Percentiles rank a stretch among this genome's conserved stretches.
Evolutionary conservation across 2,888 invertebrate species (phyloP).

Genomic region (Nomada goodeniana): DNA sequence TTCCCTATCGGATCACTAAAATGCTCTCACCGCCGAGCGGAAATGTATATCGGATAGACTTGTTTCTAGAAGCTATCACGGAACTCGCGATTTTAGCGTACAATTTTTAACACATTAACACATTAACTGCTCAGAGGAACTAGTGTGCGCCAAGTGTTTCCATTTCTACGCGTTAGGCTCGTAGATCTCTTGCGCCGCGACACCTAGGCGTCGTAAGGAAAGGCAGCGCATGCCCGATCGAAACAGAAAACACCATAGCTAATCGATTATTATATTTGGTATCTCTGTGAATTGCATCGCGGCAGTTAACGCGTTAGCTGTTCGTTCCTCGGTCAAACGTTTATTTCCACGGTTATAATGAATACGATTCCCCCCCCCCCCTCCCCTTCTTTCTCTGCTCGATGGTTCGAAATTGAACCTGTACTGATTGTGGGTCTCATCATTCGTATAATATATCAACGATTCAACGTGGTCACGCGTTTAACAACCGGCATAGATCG

Average conservation of each 20-base stretch:
- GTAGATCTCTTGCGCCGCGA: not conserved
- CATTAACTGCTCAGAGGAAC: slow-evolving; percentile 38
- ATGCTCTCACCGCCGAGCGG: slow-evolving; percentile 9
- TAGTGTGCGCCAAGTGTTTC: slow-evolving; percentile 6
- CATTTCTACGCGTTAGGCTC: not conserved
- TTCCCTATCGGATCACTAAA: slow-evolving; percentile 2
- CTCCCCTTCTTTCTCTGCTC: not conserved
- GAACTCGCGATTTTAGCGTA: not conserved
- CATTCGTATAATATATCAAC: slow-evolving; percentile 4
- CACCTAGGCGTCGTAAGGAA: not conserved
- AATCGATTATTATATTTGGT: not conserved
- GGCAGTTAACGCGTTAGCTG: slow-evolving; percentile 41
- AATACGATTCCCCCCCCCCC: not conserved
- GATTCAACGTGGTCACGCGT: slow-evolving; percentile 16
- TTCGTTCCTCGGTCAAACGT: slow-evolving; percentile 25
- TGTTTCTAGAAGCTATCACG: slow-evolving; percentile 21
- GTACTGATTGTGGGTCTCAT: slow-evolving; percentile 21
- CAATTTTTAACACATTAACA: not conserved
- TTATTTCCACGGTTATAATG: slow-evolving; percentile 9
- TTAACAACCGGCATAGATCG: not conserved
- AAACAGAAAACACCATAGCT: slow-evolving; percentile 2
- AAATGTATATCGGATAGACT: slow-evolving; percentile 3
- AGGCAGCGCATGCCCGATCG: slow-evolving; percentile 6
- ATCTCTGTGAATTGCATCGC: slow-evolving; percentile 15
- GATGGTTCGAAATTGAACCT: slow-evolving; percentile 26